phyloP scores from a whole-genome alignment of 2,888 invertebrate genomes.

The Ochropleura plecta region DNA sequence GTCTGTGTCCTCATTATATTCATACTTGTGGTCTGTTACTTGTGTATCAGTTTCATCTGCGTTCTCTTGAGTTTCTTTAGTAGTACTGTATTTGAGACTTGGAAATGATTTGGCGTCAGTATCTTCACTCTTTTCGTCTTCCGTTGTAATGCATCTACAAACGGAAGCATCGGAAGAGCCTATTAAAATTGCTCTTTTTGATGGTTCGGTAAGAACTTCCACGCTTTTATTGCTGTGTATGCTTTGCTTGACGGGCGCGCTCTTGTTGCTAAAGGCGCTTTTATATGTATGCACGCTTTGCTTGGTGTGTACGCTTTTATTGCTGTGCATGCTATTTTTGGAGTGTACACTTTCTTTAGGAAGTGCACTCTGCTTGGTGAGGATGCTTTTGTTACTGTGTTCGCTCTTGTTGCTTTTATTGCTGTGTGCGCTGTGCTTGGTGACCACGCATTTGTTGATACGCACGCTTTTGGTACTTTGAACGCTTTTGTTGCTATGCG shows the following conservation, averaged over 20 bases:
- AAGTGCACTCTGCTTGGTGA: background rate
- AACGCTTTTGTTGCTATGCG: background rate
- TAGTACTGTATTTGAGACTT: constrained; percentile 29
- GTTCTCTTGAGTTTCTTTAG: constrained; percentile 42
- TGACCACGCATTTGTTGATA: background rate
- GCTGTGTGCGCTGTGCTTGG: background rate
- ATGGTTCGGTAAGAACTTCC: constrained; percentile 31
- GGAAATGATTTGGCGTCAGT: constrained; percentile 34
- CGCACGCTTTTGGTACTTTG: background rate
- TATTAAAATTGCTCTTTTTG: constrained; percentile 15
- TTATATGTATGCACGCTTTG: background rate
- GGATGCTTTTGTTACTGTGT: background rate
- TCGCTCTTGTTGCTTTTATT: background rate
- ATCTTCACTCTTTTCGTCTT: constrained; percentile 38
- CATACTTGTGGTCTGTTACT: constrained; percentile 49
- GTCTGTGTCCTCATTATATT: constrained; percentile 58
- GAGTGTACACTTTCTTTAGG: background rate
- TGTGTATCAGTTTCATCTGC: constrained; percentile 48
- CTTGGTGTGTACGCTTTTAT: constrained; percentile 5
- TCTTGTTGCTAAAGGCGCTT: background rate
- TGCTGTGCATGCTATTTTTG: background rate
- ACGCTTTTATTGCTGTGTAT: constrained; percentile 33
- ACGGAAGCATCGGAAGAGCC: constrained; percentile 34
- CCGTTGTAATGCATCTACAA: constrained; percentile 39
- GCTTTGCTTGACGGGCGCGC: background rate